These are phyloP conservation scores for Hirundichthys speculiger DNA, from an alignment of 2,113 vertebrate species.

Conservation along the genomic window DNA sequence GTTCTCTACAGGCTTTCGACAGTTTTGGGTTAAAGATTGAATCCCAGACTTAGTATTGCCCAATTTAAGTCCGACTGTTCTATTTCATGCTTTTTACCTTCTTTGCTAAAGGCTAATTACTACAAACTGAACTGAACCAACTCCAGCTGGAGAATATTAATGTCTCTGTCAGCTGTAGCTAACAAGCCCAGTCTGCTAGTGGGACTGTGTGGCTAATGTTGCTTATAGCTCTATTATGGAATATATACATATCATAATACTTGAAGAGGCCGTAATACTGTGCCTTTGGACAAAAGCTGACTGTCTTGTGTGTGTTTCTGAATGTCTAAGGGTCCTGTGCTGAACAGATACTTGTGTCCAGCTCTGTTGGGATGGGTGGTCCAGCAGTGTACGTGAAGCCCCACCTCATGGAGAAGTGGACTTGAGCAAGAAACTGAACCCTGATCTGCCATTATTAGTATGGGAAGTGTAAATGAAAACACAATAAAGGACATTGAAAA, in stretches of 20 bases:
- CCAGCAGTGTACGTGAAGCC: too few relatives aligned
- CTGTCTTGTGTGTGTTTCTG: too few relatives aligned
- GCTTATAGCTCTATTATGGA: slow-evolving; percentile 30
- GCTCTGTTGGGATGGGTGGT: too few relatives aligned
- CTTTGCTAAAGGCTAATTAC: slow-evolving; percentile 58
- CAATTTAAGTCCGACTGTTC: slow-evolving; percentile 24
- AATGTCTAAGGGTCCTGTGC: too few relatives aligned
- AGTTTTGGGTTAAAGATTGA: slow-evolving; percentile 6
- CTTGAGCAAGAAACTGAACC: neutral
- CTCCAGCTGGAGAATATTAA: slow-evolving; percentile 61
- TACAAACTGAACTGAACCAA: slow-evolving; percentile 54
- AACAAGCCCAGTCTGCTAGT: slow-evolving; percentile 42
- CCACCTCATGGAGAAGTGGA: neutral
- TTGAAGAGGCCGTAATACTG: too few relatives aligned
- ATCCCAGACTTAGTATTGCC: slow-evolving; percentile 10
- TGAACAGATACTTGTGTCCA: too few relatives aligned
- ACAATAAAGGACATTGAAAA: neutral
- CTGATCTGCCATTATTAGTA: too few relatives aligned
- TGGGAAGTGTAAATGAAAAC: neutral
- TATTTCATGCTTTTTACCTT: slow-evolving; percentile 51
- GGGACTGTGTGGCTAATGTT: slow-evolving; percentile 45
- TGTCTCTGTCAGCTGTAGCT: slow-evolving; percentile 46
- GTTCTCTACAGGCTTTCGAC: neutral
- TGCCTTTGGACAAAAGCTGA: too few relatives aligned
- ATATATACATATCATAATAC: slow-evolving; percentile 6